Base-by-base conservation (phyloP, 2,113 vertebrate species). In the Oryzias melastigma region DNA sequence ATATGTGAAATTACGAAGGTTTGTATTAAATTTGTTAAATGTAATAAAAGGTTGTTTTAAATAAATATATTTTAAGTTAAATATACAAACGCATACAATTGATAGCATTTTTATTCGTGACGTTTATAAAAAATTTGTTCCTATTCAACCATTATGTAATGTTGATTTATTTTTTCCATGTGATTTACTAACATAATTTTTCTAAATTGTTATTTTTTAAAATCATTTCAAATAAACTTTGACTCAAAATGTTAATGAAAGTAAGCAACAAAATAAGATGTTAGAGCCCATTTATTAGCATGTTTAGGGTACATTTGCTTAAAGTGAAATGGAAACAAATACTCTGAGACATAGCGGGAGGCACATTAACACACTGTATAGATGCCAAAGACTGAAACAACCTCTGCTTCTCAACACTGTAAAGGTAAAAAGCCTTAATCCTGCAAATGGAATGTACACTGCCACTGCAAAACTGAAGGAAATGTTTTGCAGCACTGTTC, bases 231-330 rank as follows among this genome's bases (percentile, higher is more conserved):
- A 35, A 10, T 12, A 3, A 47, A 42, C 17, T 7, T 1, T 41
- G 0, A 15, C 17, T 15, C 8, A 54, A n/a, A 10, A 48, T 24
- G 44, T n/a, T 1, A 16, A 5, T 17, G 8, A 47, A 18, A 7
- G n/a, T 46, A 27, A 27, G 25, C 25, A 27, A 7, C 35, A 35
- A 12, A 35, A 10, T 41, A 58, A 8, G 3, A n/a, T 14, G 52
- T 25, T 43, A 52, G 18, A 57, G 7, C 41, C 55, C 22, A 45
- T 77, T 54, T 85, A 84, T 76, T 78, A 53, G 53, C 52, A 35
- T 13, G 59, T 58, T 71, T 5, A 35, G 40, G 8, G 24, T 29
- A 71, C 40, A 71, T 45, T 61, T 40, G 40, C 22, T 15, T 20
- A 69, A 47, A 0, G 18, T 45, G 16, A 54, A 42, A 19, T 43